phyloP scores from a whole-genome alignment of 2,113 vertebrate genomes.

The Oenanthe melanoleuca region DNA sequence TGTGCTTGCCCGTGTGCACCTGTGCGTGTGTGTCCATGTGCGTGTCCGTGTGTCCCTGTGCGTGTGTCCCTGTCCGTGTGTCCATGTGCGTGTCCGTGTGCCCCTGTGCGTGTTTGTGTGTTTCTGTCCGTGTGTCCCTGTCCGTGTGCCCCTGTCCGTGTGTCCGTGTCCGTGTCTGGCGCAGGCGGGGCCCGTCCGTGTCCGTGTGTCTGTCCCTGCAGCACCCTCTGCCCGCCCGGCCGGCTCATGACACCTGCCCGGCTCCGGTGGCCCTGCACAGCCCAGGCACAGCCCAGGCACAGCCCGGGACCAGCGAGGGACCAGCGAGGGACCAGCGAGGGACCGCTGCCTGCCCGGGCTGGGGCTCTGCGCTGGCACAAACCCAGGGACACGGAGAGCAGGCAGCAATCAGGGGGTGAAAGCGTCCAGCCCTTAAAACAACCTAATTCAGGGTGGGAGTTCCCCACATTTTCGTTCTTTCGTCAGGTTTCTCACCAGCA shows the following conservation, averaged over 20 bases:
- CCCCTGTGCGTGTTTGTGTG: too few relatives aligned
- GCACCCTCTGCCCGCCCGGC: constrained; percentile 57
- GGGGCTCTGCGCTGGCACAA: neutral
- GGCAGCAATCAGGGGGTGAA: fast-evolving
- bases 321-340: neutral
- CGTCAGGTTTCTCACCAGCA: neutral
- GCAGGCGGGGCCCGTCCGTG: too few relatives aligned
- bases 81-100: too few relatives aligned
- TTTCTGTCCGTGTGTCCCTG: too few relatives aligned
- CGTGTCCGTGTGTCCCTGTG: too few relatives aligned
- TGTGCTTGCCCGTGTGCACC: too few relatives aligned
- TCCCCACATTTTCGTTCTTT: neutral
- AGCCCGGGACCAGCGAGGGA: neutral
- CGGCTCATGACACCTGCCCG: neutral
- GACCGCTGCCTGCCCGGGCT: neutral
- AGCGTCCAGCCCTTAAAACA: neutral
- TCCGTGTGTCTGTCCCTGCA: neutral
- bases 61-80: too few relatives aligned
- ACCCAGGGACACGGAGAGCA: neutral
- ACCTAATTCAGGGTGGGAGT: neutral
- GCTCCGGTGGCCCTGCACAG: fast-evolving
- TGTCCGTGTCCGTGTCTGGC: too few relatives aligned
- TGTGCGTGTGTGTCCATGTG: too few relatives aligned
- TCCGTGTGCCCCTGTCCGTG: too few relatives aligned
- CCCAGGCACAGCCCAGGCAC: too few relatives aligned